These are phyloP conservation scores for Callorhinus ursinus DNA, from an alignment of 2,113 vertebrate genomes.

Conservation along the genomic window DNA sequence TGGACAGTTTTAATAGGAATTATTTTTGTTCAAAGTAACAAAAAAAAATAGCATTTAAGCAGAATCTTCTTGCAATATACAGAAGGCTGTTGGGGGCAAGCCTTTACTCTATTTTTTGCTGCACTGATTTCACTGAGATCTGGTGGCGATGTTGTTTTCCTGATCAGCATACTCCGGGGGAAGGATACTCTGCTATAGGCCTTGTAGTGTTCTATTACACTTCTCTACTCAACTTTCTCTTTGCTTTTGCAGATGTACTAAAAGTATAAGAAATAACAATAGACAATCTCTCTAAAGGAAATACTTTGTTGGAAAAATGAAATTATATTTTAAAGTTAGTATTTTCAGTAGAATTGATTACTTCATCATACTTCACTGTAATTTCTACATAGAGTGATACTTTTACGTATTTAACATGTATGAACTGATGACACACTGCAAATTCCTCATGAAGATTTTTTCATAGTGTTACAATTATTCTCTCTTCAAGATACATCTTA, in stretches of 20 bases:
- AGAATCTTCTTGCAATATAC: not conserved
- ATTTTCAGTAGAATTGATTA: conserved; percentile 50
- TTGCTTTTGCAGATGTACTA: conserved; percentile 44
- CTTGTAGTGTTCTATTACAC: not conserved
- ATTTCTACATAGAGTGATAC: not conserved
- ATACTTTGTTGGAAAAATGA: conserved; percentile 36
- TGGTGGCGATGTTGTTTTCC: not conserved
- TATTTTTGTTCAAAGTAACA: conserved; percentile 4
- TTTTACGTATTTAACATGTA: conserved; percentile 21
- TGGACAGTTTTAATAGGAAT: not conserved
- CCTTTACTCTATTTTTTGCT: not conserved
- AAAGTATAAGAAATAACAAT: conserved; percentile 41
- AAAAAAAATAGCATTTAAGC: not conserved
- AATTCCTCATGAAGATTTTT: not conserved
- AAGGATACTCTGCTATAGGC: not conserved
- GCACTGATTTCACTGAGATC: not conserved
- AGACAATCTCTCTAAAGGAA: not conserved
- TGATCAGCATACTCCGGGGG: not conserved
- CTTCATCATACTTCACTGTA: not conserved
- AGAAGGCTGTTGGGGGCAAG: not conserved
- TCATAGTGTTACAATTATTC: conserved; percentile 12
- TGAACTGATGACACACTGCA: conserved; percentile 7
- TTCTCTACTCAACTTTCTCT: conserved; percentile 7
- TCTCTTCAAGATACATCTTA: conserved; percentile 26
- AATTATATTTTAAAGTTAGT: conserved; percentile 41